A percentile compares a stretch with the other conserved stretches of the same genome.
Evolutionary conservation across 2,113 vertebrate species (phyloP).

Genomic region (Podocnemis expansa): DNA sequence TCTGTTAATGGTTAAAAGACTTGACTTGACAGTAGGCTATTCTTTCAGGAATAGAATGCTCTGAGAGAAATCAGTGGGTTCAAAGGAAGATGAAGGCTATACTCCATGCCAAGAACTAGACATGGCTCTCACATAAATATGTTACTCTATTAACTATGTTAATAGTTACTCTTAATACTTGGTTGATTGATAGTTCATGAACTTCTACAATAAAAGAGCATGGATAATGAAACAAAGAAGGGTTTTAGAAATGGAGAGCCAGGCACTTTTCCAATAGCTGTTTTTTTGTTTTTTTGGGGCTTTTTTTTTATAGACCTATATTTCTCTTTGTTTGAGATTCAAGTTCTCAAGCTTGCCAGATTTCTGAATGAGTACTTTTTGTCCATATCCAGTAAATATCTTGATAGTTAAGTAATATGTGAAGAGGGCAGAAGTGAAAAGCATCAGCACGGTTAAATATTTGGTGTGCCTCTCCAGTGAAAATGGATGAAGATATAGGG

Average conservation of each 20-base stretch:
- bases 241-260: slow-evolving; percentile 26
- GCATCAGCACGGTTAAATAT: neutral
- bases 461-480: neutral
- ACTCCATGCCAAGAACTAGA: neutral
- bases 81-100: slow-evolving; percentile 17
- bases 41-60: slow-evolving; percentile 50
- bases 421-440: neutral
- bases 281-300: neutral
- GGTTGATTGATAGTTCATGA: slow-evolving; percentile 44
- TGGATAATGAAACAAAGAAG: slow-evolving; percentile 56
- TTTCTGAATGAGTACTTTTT: slow-evolving; percentile 19
- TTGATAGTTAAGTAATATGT: neutral
- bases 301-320: slow-evolving; percentile 36
- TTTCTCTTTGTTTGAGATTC: slow-evolving; percentile 45
- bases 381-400: slow-evolving; percentile 25
- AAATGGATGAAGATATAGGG: neutral
- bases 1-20: slow-evolving; percentile 47
- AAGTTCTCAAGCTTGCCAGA: slow-evolving; percentile 12
- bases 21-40: slow-evolving; percentile 47
- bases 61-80: slow-evolving; percentile 13
- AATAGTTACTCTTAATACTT: slow-evolving; percentile 42
- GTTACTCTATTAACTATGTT: slow-evolving; percentile 1
- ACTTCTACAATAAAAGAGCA: slow-evolving; percentile 28
- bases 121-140: slow-evolving; percentile 61
- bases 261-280: neutral